Evolutionary conservation across 1,140 invertebrate species (phyloP).

Genomic region (Lasioglossum albipes): DNA sequence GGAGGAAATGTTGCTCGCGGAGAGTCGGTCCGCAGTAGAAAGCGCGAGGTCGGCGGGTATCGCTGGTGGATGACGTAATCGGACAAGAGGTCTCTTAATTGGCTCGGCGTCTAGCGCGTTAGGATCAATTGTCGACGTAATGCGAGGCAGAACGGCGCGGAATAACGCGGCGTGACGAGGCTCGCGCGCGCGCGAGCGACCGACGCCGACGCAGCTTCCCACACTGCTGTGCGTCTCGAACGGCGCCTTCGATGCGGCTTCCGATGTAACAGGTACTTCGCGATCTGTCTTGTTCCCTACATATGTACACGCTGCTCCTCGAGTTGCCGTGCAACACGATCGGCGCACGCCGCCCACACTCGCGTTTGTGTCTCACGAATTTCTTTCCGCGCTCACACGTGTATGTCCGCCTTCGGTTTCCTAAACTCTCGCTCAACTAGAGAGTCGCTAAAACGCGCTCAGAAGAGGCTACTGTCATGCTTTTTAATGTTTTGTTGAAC

Average conservation of each 20-base stretch:
- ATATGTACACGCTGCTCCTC: neutral
- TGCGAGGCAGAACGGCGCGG: conserved; percentile 40
- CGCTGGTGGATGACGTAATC: conserved; percentile 50
- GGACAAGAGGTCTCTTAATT: conserved; percentile 65
- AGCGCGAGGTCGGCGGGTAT: conserved; percentile 48
- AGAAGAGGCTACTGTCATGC: no score
- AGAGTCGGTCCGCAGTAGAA: conserved; percentile 15
- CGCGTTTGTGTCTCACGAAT: neutral
- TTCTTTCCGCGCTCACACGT: neutral
- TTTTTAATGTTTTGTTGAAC: no score
- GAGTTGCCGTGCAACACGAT: neutral
- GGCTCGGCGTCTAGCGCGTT: conserved; percentile 70
- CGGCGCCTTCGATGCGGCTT: conserved; percentile 42
- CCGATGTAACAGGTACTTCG: conserved; percentile 55
- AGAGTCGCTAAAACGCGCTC: no score
- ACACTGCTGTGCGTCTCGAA: conserved; percentile 47
- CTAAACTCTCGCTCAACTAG: neutral
- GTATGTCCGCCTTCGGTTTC: neutral
- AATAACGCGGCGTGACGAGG: conserved; percentile 45
- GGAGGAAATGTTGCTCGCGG: conserved; percentile 22
- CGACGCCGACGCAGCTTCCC: conserved; percentile 67
- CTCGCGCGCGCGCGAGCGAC: neutral
- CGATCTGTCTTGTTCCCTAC: neutral
- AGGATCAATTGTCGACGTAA: conserved; percentile 67
- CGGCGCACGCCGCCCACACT: no score